Evolutionary conservation across 2,797 vertebrate species (phyloP).

Genomic region (Pseudocheirus occidentalis): DNA sequence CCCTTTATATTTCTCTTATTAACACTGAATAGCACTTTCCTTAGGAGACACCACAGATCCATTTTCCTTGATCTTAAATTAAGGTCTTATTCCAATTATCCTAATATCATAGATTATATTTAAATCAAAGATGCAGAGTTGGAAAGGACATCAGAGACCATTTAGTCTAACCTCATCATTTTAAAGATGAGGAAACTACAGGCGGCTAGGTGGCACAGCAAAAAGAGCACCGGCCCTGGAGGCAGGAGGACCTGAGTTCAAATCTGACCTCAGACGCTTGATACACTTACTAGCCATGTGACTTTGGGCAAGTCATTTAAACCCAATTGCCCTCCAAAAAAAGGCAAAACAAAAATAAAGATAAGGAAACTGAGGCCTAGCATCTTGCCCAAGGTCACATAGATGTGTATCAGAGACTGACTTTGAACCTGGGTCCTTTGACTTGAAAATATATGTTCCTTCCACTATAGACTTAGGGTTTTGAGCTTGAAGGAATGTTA

Average conservation of each 20-base stretch:
- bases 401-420: neutral
- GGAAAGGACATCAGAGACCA: neutral
- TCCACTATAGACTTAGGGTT: neutral
- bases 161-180: neutral
- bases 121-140: neutral
- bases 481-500: neutral
- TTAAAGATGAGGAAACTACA: neutral
- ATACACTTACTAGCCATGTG: too few relatives aligned
- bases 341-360: neutral
- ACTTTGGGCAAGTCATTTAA: too few relatives aligned
- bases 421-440: neutral
- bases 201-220: too few relatives aligned
- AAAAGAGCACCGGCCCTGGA: too few relatives aligned
- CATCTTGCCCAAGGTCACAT: neutral
- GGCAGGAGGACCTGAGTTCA: too few relatives aligned
- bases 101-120: neutral
- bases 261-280: too few relatives aligned
- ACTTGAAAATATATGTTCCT: neutral
- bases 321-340: too few relatives aligned
- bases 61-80: neutral
- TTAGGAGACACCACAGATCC: neutral
- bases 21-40: conserved; percentile 4
- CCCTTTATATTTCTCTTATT: conserved; percentile 73
- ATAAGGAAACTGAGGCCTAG: neutral
- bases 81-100: conserved; percentile 11